These are phyloP conservation scores for Pachyrhynchus sulphureomaculatus DNA, from an alignment of 1,140 invertebrate species.

Conservation along the genomic window DNA sequence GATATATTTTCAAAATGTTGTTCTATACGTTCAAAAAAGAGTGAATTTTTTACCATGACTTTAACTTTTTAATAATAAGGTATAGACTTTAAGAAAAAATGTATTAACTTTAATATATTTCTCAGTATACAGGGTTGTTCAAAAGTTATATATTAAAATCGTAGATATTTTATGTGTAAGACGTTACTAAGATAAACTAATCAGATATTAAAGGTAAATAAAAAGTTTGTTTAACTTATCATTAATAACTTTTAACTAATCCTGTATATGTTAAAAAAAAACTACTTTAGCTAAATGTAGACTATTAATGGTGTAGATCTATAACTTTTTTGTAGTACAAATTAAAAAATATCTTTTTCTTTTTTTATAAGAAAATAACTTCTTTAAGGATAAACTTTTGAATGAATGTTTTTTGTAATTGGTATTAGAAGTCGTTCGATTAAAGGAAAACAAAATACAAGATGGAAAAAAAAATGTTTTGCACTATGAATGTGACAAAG, in stretches of 20 bases:
- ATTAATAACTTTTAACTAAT: background rate
- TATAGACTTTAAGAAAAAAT: background rate
- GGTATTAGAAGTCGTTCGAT: too few species aligned
- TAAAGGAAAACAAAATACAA: too few species aligned
- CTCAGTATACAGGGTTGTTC: background rate
- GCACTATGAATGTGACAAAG: too few species aligned
- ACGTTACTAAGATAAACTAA: too few species aligned
- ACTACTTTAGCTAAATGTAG: background rate
- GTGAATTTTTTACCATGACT: constrained; percentile 34
- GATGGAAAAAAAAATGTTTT: too few species aligned
- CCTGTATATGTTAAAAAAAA: background rate
- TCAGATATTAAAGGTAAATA: too few species aligned
- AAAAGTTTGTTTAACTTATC: too few species aligned
- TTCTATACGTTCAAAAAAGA: constrained; percentile 32
- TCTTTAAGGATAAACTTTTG: background rate
- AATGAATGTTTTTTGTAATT: background rate
- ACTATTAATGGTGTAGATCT: background rate
- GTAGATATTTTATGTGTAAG: background rate
- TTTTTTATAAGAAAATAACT: background rate
- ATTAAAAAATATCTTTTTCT: background rate
- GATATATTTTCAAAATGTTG: constrained; percentile 22
- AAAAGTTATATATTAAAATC: background rate
- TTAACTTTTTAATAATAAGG: constrained; percentile 1
- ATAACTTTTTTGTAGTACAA: constrained; percentile 8
- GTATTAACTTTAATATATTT: background rate